Base-by-base conservation (phyloP, 2,888 invertebrate genomes). In the Sesia apiformis region DNA sequence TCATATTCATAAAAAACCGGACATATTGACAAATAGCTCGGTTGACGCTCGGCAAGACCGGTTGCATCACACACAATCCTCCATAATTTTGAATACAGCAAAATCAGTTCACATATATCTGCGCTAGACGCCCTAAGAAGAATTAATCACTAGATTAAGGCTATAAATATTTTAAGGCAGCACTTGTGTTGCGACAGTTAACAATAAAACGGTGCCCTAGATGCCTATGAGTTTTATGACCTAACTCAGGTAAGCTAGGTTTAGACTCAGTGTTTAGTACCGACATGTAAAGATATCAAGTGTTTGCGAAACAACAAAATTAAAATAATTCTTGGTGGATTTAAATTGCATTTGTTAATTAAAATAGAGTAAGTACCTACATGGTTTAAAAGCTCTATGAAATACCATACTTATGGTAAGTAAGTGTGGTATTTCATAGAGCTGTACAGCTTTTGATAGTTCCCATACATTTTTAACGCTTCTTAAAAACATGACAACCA, bases 151-250 rank as follows among this genome's bases (percentile, higher is more conserved):
- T 54, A 60, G 60, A 70, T 63, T 64, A 62, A 59, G 49, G 53
- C 58, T 64, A 70, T 77, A 72, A 76, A 75, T 68, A 74, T 53
- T 57, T 54, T 59, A 57, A 58, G 60, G 58, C 40, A 50, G 66
- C 71, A 73, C 74, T 69, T 69, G 72, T 58, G 63, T 72, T 68
- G 59, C 66, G 59, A 65, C 59, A 69, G 57, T 46, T 43, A 68
- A 74, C 74, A 77, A 79, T 81, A 78, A 80, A 78, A 73, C 69
- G 59, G 55, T 76, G 76, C 60, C 78, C 77, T 64, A 74, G 73
- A 79, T 81, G 71, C 70, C 68, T 68, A 59, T 51, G 55, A 68
- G 67, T 72, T 78, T 78, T 79, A 78, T 76, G 74, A 73, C 67
- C 70, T 60, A 69, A 67, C 65, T 69, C 60, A 63, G 61, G 57